Evolutionary conservation across 2,797 vertebrate genomes (phyloP), one percentile per base, ranked within the genome.

Genomic region (Phataginus tricuspis): DNA sequence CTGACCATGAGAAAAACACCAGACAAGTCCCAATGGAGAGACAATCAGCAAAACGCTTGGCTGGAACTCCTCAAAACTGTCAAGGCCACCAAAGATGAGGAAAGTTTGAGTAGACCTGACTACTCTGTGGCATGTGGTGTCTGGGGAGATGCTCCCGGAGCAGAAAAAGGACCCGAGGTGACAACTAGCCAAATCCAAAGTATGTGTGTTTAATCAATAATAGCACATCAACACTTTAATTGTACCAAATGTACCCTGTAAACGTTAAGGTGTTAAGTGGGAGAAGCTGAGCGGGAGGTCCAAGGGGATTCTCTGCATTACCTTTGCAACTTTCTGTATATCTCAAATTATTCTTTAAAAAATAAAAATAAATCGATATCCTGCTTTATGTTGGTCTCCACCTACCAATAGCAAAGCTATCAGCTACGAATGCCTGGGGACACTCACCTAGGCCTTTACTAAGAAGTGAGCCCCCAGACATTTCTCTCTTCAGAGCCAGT

Each of bases 61-160:
- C 27, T 34, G 12, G 7, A 16, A 31, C 39, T 11, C n/a, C 80
- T 14, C 13, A 0, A 23, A 75, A 42, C 27, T 13, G 23, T n/a
- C 31, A 57, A 45, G 55, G 18, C 19, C 94, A 49, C 34, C 27
- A 14, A 10, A 42, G 61, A 31, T 51, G 27, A 12, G 51, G 29
- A 6, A 71, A 31, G 2, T 74, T 37, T 10, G 37, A 37, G n/a
- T 27, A 37, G 19, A 79, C 0, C 0, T 23, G 29, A 42, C 1
- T 5, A 39, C 21, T 8, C 10, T 7, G 4, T 10, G 42, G 15
- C n/a, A 18, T 4, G 0, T 9, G 4, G 51, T 5, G 2, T 34
- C 69, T 69, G 19, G 5, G 25, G 16, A 34, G 55, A 11, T 45
- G 71, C 6, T 19, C 61, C 53, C 13, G 53, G 53, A 18, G 57